Evolutionary conservation across 2,113 vertebrate genomes (phyloP).

Genomic region (Gambusia affinis): DNA sequence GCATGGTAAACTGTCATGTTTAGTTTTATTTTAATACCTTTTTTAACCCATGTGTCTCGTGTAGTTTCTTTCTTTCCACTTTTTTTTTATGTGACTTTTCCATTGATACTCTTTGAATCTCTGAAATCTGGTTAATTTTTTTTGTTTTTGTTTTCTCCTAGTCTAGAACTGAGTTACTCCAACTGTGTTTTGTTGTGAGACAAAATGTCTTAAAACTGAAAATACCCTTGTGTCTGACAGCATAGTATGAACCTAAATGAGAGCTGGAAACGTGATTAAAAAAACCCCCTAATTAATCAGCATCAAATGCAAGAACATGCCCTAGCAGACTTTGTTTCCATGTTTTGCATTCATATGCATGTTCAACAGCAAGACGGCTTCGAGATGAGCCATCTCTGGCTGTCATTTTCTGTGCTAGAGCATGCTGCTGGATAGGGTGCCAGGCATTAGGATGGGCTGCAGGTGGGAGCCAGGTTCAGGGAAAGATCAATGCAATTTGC

Average conservation of each 20-base stretch:
- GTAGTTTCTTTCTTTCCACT: too few species aligned
- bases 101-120: too few species aligned
- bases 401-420: slow-evolving; percentile 45
- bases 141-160: neutral
- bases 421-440: slow-evolving; percentile 21
- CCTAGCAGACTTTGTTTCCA: neutral
- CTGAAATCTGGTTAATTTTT: too few species aligned
- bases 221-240: neutral
- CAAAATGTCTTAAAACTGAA: neutral
- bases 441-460: slow-evolving; percentile 60
- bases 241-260: too few species aligned
- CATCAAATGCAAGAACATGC: neutral
- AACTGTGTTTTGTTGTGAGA: neutral
- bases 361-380: slow-evolving; percentile 1
- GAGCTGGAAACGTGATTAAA: too few species aligned
- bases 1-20: too few species aligned
- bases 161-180: neutral
- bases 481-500: slow-evolving; percentile 72
- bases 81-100: too few species aligned
- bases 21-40: too few species aligned
- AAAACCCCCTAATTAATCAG: neutral
- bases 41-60: too few species aligned
- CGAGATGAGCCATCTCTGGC: slow-evolving; percentile 16
- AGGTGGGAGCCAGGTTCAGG: slow-evolving; percentile 63
- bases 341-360: slow-evolving; percentile 34